Evolutionary conservation across 2,113 vertebrate genomes (phyloP).

Genomic region (Cathartes aura): DNA sequence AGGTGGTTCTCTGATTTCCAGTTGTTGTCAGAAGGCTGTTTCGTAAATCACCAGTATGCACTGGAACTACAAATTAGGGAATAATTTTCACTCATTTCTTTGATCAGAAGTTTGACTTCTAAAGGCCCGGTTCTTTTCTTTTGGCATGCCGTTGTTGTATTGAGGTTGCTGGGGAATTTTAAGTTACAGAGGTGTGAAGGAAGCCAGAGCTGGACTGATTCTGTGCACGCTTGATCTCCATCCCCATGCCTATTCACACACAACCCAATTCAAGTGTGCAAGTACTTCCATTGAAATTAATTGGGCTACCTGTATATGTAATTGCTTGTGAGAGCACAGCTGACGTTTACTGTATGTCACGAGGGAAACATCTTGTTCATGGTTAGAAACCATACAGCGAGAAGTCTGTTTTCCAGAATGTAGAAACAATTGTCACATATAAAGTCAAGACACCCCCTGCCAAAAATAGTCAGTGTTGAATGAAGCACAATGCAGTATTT

Average conservation of each 20-base stretch:
- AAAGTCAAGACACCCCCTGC: background rate
- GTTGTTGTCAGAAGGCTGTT: background rate
- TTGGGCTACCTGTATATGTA: background rate
- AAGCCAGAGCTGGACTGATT: background rate
- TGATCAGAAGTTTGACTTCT: background rate
- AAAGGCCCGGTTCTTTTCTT: background rate
- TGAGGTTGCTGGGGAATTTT: background rate
- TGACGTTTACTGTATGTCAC: background rate
- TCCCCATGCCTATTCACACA: background rate
- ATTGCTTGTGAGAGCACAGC: background rate
- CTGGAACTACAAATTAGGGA: background rate
- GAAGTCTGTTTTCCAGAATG: background rate
- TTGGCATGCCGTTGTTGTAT: background rate
- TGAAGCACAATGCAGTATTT: background rate
- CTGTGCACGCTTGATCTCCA: accelerated
- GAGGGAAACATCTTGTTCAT: background rate
- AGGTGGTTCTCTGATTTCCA: background rate
- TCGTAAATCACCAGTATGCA: background rate
- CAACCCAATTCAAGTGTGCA: background rate
- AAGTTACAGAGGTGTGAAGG: background rate
- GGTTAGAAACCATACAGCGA: background rate
- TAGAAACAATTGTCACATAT: background rate
- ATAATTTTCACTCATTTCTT: background rate
- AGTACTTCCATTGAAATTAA: background rate
- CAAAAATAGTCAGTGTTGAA: background rate